Percentiles rank a stretch among this genome's conserved stretches.
These are phyloP conservation scores for Scartelaos histophorus DNA, from an alignment of 2,113 vertebrate species.

Conservation along the genomic window DNA sequence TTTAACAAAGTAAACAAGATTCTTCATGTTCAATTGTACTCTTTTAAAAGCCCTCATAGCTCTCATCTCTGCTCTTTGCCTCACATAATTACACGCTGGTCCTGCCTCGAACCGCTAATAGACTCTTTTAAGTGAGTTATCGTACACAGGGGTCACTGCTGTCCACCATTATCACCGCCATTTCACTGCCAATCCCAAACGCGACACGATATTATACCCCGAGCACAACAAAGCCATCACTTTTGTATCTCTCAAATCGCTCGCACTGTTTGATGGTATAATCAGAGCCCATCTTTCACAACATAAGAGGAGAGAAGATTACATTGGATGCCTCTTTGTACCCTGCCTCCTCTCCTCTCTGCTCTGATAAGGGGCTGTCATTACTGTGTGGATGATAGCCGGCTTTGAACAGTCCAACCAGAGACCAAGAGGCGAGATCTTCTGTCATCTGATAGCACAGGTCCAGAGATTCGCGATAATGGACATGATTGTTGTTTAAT, in stretches of 20 bases:
- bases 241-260: neutral
- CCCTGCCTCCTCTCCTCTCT: neutral
- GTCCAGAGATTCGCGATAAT: slow-evolving; percentile 5
- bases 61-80: neutral
- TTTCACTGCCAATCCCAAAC: neutral
- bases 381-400: neutral
- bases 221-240: slow-evolving; percentile 11
- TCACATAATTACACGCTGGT: neutral
- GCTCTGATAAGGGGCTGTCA: slow-evolving; percentile 2
- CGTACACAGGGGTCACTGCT: neutral
- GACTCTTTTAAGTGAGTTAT: neutral
- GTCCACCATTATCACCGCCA: neutral
- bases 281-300: slow-evolving; percentile 14
- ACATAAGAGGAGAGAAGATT: slow-evolving; percentile 8
- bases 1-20: neutral
- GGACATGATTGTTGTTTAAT: neutral
- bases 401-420: slow-evolving; percentile 4
- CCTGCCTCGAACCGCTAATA: neutral
- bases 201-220: neutral
- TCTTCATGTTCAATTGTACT: neutral
- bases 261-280: slow-evolving; percentile 11
- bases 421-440: neutral
- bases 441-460: neutral
- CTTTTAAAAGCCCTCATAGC: neutral
- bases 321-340: neutral